Evolutionary conservation across 2,113 vertebrate species (phyloP).

Genomic region (Syrrhaptes paradoxus): DNA sequence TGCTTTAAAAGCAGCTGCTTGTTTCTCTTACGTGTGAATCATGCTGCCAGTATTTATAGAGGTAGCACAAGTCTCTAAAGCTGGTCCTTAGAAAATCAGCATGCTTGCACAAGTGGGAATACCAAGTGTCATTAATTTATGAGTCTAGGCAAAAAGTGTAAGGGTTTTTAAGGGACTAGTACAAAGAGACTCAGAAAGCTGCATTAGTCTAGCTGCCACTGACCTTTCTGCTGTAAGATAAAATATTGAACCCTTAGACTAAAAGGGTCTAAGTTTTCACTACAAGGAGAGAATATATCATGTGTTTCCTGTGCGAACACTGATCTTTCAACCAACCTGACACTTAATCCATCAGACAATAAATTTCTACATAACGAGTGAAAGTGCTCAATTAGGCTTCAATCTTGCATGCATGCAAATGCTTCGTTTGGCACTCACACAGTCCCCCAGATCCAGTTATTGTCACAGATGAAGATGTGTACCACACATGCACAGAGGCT

Average conservation of each 20-base stretch:
- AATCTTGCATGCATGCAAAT: background rate
- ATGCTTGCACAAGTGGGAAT: background rate
- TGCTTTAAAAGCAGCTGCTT: background rate
- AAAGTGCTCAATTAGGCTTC: slow-evolving; percentile 1
- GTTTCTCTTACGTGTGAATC: background rate
- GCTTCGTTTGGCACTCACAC: background rate
- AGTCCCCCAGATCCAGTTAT: background rate
- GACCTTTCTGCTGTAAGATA: background rate
- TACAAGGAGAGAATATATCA: background rate
- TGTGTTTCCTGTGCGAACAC: background rate
- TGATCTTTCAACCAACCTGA: background rate
- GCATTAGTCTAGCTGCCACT: background rate
- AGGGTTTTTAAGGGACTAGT: background rate
- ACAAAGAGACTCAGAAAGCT: background rate
- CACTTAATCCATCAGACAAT: background rate
- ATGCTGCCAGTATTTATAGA: background rate
- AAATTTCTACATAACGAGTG: background rate
- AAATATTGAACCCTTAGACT: slow-evolving; percentile 24
- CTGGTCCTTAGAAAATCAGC: background rate
- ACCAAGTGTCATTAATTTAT: slow-evolving; percentile 30
- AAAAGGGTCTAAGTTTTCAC: background rate
- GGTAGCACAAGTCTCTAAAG: background rate
- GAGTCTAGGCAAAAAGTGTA: background rate
- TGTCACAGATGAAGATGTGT: background rate
- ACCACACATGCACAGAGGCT: background rate